Evolutionary conservation across 2,113 vertebrate genomes (phyloP).

Genomic region (Typhlomys cinereus): DNA sequence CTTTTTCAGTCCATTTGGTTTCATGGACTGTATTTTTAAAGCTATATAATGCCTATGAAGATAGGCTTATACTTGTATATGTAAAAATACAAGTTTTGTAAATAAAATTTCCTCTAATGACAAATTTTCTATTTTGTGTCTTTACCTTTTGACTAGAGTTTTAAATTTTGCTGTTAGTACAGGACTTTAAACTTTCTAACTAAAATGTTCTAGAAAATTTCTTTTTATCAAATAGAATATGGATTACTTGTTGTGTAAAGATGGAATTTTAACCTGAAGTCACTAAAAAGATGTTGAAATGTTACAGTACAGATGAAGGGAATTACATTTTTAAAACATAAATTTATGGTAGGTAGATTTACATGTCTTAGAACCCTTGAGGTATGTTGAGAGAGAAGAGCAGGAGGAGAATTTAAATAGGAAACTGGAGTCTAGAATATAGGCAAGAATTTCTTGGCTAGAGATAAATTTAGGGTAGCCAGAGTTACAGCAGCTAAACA

Average conservation of each 20-base stretch:
- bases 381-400: no score
- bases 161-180: neutral
- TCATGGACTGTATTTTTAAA: neutral
- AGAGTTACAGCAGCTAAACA: neutral
- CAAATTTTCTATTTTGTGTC: neutral
- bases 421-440: neutral
- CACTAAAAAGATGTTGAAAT: neutral
- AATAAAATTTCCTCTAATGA: constrained; percentile 8
- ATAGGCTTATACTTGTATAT: neutral
- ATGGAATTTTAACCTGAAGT: constrained; percentile 42
- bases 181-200: constrained; percentile 37
- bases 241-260: neutral
- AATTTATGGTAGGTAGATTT: neutral
- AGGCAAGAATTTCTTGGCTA: constrained; percentile 32
- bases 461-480: neutral
- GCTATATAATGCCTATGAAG: neutral
- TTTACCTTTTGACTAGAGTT: neutral
- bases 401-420: neutral
- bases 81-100: neutral
- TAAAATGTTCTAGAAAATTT: neutral
- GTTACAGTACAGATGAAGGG: neutral
- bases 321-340: constrained; percentile 21
- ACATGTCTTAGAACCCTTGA: neutral
- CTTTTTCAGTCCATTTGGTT: constrained; percentile 41
- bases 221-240: constrained; percentile 27